These are phyloP conservation scores for Gallinago undulata DNA, from an alignment of 2,113 vertebrate species.

Conservation along the genomic window DNA sequence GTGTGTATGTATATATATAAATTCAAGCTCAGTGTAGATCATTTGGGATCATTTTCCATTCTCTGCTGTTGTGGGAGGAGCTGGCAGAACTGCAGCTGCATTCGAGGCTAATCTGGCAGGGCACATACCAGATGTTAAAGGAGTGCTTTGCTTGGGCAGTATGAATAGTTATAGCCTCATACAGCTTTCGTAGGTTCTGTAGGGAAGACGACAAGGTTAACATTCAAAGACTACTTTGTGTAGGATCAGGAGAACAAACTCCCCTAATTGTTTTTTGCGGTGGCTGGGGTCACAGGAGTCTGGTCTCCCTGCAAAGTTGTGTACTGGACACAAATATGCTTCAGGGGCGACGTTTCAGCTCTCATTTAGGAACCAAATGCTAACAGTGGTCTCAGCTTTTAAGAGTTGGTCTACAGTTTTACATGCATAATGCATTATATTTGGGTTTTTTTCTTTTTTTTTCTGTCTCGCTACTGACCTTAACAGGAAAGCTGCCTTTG, in stretches of 20 bases:
- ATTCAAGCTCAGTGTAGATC: conserved; percentile 1
- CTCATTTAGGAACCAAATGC: not conserved
- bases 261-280: not conserved
- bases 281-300: not conserved
- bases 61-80: conserved; percentile 66
- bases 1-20: not conserved
- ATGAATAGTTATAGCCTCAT: not conserved
- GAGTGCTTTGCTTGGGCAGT: not conserved
- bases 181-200: not conserved
- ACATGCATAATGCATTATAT: not conserved
- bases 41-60: conserved; percentile 60
- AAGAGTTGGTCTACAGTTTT: not conserved
- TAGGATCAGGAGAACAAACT: not conserved
- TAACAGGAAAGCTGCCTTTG: not conserved
- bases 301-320: not conserved
- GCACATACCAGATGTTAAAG: conserved; percentile 60
- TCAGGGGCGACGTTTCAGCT: not conserved
- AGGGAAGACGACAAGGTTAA: not conserved
- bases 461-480: not conserved
- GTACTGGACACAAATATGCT: not conserved
- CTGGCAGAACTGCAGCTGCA: conserved; percentile 54
- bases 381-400: not conserved
- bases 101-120: conserved; percentile 60
- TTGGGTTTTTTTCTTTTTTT: not conserved
- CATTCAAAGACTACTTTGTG: not conserved